Evolutionary conservation across 2,888 invertebrate species (phyloP).

Genomic region (Spisula solida): DNA sequence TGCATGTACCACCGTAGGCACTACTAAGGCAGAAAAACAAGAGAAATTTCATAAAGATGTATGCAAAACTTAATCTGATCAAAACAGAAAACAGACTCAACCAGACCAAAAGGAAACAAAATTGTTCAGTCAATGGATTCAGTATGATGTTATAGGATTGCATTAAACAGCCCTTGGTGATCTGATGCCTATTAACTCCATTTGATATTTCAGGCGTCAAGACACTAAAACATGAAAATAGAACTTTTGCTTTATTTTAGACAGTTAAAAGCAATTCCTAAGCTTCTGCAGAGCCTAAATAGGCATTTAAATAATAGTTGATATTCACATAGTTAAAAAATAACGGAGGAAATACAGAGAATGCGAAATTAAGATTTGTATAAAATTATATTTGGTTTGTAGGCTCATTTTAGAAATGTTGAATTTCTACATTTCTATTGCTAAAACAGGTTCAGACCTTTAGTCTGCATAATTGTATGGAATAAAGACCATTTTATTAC

Average conservation of each 20-base stretch:
- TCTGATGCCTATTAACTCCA: not conserved
- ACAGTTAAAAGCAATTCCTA: not conserved
- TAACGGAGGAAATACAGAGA: not conserved
- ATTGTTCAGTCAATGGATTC: not conserved
- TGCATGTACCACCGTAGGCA: no score
- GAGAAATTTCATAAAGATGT: no score
- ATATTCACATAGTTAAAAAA: not conserved
- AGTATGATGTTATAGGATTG: no score
- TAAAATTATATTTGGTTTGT: no score
- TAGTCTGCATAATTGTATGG: not conserved
- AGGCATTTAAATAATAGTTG: not conserved
- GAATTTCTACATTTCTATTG: not conserved
- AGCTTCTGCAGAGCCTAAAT: not conserved
- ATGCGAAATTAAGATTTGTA: no score
- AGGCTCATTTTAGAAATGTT: not conserved
- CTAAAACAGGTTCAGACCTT: not conserved
- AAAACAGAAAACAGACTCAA: not conserved
- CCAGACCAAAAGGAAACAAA: not conserved
- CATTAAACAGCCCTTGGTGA: not conserved
- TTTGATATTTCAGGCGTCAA: not conserved
- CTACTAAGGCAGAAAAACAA: no score
- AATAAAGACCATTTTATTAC: not conserved
- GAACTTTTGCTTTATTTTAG: not conserved
- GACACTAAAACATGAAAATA: not conserved
- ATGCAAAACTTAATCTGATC: no score